Conservation (phyloP, 53 echinoderm and acorn worm species). For the Temnopleurus reevesii region DNA sequence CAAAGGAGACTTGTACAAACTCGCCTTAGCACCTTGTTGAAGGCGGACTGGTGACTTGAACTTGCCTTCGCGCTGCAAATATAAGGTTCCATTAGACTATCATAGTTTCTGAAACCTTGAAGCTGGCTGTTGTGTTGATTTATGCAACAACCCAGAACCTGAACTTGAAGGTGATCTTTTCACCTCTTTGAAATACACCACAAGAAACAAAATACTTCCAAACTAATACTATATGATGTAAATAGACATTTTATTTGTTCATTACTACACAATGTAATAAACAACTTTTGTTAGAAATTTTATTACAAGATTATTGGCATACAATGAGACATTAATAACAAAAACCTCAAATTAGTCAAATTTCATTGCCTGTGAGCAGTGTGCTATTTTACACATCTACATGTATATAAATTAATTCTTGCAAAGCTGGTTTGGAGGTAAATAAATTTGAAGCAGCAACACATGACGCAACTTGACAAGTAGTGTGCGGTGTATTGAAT, state of each 20-base stretch:
- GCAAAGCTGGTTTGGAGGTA: background rate
- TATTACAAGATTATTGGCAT: background rate
- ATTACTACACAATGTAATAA: conserved; percentile 19
- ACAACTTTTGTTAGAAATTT: background rate
- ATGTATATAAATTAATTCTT: background rate
- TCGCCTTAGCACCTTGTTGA: no score
- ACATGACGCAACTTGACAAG: no score
- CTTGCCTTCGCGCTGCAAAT: no score
- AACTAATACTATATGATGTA: background rate
- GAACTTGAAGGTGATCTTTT: no score
- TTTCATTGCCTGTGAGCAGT: background rate
- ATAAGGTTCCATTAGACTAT: no score
- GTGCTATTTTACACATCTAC: background rate
- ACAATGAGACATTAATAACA: background rate
- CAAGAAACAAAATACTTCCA: background rate
- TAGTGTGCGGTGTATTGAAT: background rate
- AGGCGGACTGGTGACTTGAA: no score
- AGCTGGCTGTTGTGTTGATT: no score
- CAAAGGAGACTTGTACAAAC: no score
- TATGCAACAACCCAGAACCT: no score
- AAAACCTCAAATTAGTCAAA: background rate
- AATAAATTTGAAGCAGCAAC: background rate
- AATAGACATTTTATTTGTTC: conserved; percentile 37
- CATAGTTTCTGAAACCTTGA: no score
- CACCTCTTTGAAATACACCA: background rate